Conservation (phyloP, 2,797 vertebrate genomes). For the Strix occidentalis region DNA sequence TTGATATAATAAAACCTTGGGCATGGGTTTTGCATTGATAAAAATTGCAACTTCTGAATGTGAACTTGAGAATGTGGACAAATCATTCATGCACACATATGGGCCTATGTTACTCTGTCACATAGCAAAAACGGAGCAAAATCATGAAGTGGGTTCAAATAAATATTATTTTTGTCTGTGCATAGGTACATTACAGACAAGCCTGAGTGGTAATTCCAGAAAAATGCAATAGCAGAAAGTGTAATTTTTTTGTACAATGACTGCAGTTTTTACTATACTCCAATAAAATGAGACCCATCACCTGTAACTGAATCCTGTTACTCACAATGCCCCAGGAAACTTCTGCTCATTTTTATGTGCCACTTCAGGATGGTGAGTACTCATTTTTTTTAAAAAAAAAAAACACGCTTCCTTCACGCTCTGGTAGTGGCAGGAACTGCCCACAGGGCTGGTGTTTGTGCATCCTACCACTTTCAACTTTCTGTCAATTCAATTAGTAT, state of each 20-base stretch:
- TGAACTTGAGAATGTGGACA: neutral
- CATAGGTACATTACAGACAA: neutral
- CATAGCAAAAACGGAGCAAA: neutral
- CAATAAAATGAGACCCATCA: neutral
- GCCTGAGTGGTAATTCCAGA: neutral
- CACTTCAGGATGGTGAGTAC: neutral
- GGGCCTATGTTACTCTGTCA: neutral
- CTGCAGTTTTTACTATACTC: neutral
- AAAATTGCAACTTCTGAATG: neutral
- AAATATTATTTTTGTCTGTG: neutral
- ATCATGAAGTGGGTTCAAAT: neutral
- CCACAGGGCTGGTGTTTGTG: neutral
- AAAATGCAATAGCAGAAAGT: neutral
- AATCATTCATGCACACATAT: neutral
- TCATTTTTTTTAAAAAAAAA: neutral
- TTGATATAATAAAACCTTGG: neutral
- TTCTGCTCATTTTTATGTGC: neutral
- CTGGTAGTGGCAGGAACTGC: neutral
- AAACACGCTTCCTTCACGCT: neutral
- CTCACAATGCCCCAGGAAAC: neutral
- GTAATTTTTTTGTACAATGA: neutral
- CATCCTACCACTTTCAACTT: neutral
- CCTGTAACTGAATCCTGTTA: neutral
- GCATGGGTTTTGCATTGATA: neutral
- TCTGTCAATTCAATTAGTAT: constrained; percentile 53